Conservation (phyloP, 1,140 invertebrate species). For the Ephestia elutella region DNA sequence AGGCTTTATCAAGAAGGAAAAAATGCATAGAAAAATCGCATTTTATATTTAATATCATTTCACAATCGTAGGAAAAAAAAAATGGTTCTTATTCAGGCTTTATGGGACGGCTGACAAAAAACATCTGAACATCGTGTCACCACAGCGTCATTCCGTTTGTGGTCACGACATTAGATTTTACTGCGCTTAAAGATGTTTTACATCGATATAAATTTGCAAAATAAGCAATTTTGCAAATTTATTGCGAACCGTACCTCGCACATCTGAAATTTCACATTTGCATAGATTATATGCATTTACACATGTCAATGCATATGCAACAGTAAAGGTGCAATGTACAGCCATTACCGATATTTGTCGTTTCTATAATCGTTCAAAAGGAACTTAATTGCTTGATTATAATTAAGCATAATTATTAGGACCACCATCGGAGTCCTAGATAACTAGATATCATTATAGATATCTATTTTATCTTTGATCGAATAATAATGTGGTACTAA, state of each 20-base stretch:
- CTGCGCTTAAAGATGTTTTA: too few species aligned
- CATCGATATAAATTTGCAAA: too few species aligned
- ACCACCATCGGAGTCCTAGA: not conserved
- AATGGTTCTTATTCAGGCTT: too few species aligned
- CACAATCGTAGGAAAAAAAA: too few species aligned
- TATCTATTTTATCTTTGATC: not conserved
- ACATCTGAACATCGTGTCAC: too few species aligned
- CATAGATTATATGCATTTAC: not conserved
- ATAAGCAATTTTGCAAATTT: too few species aligned
- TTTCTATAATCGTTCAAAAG: not conserved
- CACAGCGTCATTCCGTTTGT: too few species aligned
- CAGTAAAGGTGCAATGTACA: not conserved
- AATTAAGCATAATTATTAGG: not conserved
- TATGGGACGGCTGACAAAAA: too few species aligned
- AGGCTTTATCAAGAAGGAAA: too few species aligned
- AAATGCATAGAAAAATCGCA: too few species aligned
- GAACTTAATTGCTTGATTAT: not conserved
- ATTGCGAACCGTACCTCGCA: not conserved
- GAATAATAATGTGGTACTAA: not conserved
- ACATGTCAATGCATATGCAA: not conserved
- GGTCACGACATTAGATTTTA: too few species aligned
- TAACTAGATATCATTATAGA: not conserved
- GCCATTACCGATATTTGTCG: not conserved
- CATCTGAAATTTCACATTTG: constrained; percentile 1
- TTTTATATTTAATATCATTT: too few species aligned